Evolutionary conservation across 2,113 vertebrate species (phyloP), one percentile per base, ranked within the genome.

Genomic region (Tachysurus vachellii): DNA sequence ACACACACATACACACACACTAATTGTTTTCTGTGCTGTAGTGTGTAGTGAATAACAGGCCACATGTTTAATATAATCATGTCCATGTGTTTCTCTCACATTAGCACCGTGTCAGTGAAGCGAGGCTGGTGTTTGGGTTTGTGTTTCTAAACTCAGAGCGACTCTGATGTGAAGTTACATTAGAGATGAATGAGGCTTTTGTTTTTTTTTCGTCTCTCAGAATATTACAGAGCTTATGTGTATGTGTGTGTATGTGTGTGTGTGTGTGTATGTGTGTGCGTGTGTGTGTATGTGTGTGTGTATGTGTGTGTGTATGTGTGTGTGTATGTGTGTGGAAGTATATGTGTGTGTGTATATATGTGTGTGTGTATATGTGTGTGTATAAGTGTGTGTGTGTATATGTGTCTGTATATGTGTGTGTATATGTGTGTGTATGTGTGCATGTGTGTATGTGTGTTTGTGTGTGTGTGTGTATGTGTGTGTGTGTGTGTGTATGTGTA

Each of bases 31-130:
- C 54, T 83, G 75, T 88, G 85, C 76, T 76, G 89, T 73, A 82
- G 84, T 56, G 4, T 81, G 80, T 73, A 90, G 87, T 92, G 91
- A 81, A 92, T 93, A 88, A 90, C 85, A 86, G 84, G 77, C 89
- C 89, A 89, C 89, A 91, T 88, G 88, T 91, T 87, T 26, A 57
- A 62, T 88, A 73, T 88, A 88, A 89, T 88, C 50, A 75, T 80
- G 66, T 86, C 85, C 64, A 81, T 75, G 87, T 86, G 91, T 90
- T 81, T 84, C 87, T 83, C 86, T 80, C 86, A 88, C 82, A 90
- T 89, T 85, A 87, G 87, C 77, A 80, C 4, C 47, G 42, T 31
- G 50, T 31, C 73, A 85, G n/a, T 80, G 68, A 13, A 44, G 57
- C 75, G 84, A 64, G 26, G 53, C 50, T 70, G 88, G 90, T 88